Evolutionary conservation across 2,888 invertebrate species (phyloP).

Genomic region (Troilus luridus): DNA sequence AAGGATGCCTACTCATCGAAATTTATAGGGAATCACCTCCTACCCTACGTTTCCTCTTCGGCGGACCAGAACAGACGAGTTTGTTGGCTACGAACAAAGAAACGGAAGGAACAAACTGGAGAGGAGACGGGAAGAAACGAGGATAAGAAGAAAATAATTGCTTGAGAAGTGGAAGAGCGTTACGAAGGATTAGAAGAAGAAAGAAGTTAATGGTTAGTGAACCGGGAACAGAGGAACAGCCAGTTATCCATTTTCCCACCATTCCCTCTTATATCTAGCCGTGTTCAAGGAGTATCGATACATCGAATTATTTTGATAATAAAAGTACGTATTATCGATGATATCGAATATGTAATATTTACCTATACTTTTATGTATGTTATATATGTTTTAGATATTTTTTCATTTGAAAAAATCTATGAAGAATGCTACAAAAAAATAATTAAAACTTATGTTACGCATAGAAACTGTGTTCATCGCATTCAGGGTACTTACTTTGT

Average conservation of each 20-base stretch:
- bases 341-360: too few species aligned
- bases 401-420: too few species aligned
- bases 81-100: not conserved
- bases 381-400: too few species aligned
- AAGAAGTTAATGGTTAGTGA: not conserved
- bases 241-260: not conserved
- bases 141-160: conserved; percentile 5
- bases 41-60: not conserved
- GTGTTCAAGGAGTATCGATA: too few species aligned
- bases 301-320: too few species aligned
- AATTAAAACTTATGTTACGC: too few species aligned
- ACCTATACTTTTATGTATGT: too few species aligned
- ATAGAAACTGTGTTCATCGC: too few species aligned
- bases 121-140: not conserved
- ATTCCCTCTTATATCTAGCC: not conserved
- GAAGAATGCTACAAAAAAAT: too few species aligned
- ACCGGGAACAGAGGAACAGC: not conserved
- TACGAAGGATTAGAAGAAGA: not conserved
- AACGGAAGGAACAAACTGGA: not conserved
- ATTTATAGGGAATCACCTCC: not conserved
- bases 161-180: not conserved
- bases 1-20: not conserved
- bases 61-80: not conserved
- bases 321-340: too few species aligned
- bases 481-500: too few species aligned